These are phyloP conservation scores for Hyppa rectilinea DNA, from an alignment of 2,888 invertebrate species.

Conservation along the genomic window DNA sequence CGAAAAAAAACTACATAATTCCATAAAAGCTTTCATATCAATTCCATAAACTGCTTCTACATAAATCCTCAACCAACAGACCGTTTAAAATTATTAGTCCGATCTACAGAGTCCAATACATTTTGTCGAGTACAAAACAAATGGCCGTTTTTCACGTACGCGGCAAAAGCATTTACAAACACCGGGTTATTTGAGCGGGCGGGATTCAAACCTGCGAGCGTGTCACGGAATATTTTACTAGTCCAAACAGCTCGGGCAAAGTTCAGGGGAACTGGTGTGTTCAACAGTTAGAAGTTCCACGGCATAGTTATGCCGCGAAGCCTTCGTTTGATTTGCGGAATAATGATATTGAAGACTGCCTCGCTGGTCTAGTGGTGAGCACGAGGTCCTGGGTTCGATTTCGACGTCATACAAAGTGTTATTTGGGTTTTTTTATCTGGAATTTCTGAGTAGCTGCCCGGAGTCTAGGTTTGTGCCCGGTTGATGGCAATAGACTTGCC, in stretches of 20 bases:
- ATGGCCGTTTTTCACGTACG: constrained; percentile 27
- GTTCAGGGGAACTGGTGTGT: constrained; percentile 43
- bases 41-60: constrained; percentile 3
- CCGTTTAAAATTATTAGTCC: constrained; percentile 24
- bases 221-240: constrained; percentile 61
- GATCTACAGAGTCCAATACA: neutral
- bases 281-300: constrained; percentile 45
- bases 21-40: constrained; percentile 21
- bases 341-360: constrained; percentile 1
- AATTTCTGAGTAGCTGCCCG: too few species aligned
- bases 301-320: constrained; percentile 15
- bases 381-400: too few species aligned
- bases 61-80: constrained; percentile 22
- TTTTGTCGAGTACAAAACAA: constrained; percentile 9
- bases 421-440: too few species aligned
- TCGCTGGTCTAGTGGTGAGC: too few species aligned
- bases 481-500: too few species aligned
- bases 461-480: too few species aligned
- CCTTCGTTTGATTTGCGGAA: constrained; percentile 10
- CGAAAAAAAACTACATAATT: too few species aligned
- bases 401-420: too few species aligned
- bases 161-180: constrained; percentile 40
- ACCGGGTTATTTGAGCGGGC: constrained; percentile 28
- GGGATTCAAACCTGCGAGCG: constrained; percentile 40
- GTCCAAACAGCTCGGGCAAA: constrained; percentile 45